These are phyloP conservation scores for Dryobota labecula DNA, from an alignment of 2,888 invertebrate species.

Conservation along the genomic window DNA sequence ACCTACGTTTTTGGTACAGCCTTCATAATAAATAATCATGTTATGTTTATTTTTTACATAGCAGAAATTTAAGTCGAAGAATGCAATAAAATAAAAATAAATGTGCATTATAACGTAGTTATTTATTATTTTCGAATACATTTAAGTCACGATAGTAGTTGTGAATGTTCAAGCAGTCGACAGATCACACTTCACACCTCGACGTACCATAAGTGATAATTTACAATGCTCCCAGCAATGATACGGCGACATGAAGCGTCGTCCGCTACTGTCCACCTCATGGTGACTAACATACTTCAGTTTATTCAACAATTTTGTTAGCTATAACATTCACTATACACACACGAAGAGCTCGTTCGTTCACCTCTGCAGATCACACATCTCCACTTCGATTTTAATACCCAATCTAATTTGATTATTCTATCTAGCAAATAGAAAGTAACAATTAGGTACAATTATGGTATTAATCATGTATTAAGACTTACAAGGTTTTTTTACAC, in stretches of 20 bases:
- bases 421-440: constrained; percentile 90
- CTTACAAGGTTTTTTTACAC: constrained; percentile 81
- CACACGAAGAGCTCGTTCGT: constrained; percentile 69
- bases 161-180: constrained; percentile 62
- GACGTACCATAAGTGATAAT: constrained; percentile 64
- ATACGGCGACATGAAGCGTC: constrained; percentile 49
- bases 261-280: constrained; percentile 30
- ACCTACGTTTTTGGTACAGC: constrained; percentile 77
- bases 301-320: constrained; percentile 55
- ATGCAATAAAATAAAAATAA: constrained; percentile 74
- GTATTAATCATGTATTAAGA: constrained; percentile 82
- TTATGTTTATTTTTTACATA: constrained; percentile 73
- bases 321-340: constrained; percentile 65
- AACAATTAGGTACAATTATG: constrained; percentile 89
- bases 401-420: constrained; percentile 90
- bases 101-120: constrained; percentile 75
- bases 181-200: constrained; percentile 55
- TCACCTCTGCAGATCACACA: constrained; percentile 81
- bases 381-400: constrained; percentile 82
- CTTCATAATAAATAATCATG: constrained; percentile 80
- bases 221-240: constrained; percentile 69
- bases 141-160: constrained; percentile 62
- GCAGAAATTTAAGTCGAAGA: constrained; percentile 75
- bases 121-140: constrained; percentile 70
- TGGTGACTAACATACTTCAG: constrained; percentile 29